Conservation (phyloP, 2,888 invertebrate genomes). For the Petrolisthes manimaculis region DNA sequence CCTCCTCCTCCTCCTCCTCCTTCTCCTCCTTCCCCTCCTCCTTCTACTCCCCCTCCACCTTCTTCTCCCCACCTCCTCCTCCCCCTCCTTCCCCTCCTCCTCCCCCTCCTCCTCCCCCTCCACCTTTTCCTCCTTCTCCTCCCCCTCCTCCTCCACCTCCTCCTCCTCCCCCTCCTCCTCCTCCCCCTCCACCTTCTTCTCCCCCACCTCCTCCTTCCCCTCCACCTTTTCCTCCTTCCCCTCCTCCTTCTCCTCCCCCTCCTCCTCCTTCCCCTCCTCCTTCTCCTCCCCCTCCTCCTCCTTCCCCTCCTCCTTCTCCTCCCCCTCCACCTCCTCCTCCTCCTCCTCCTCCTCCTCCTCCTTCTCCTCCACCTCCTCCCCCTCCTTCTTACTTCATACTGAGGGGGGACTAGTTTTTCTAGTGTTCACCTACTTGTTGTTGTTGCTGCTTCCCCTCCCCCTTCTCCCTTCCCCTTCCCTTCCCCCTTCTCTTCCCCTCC, state of each 20-base stretch:
- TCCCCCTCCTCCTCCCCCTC: not conserved
- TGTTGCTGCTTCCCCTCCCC: not conserved
- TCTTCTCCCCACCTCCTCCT: not conserved
- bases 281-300: not conserved
- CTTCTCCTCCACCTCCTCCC: not conserved
- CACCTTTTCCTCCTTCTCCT: too few species aligned
- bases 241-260: not conserved
- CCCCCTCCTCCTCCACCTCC: too few species aligned
- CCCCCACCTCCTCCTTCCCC: not conserved
- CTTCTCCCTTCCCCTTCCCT: not conserved
- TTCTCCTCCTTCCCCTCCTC: not conserved
- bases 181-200: not conserved
- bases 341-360: not conserved
- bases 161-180: not conserved
- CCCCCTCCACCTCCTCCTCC: not conserved
- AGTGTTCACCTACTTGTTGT: not conserved
- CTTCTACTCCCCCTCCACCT: not conserved
- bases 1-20: not conserved
- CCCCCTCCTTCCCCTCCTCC: not conserved
- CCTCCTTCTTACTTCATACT: not conserved
- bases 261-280: not conserved
- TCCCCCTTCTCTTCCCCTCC: not conserved
- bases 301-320: not conserved
- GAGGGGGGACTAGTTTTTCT: not conserved
- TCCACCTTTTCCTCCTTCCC: not conserved